These are phyloP conservation scores for Rhinella marina DNA, from an alignment of 2,797 vertebrate species.

Conservation along the genomic window DNA sequence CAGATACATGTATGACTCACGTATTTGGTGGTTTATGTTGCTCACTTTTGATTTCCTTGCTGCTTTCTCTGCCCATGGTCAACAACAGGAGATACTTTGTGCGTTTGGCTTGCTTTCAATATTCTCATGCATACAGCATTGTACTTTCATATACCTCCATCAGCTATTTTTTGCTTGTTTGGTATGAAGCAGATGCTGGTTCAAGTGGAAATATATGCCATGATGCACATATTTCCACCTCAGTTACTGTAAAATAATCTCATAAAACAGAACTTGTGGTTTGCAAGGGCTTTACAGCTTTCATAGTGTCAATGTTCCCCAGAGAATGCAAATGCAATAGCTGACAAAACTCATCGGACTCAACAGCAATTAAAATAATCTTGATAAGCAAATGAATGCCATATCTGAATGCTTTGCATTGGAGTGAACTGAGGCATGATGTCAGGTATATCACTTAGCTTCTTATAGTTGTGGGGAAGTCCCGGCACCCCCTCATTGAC, in stretches of 20 bases:
- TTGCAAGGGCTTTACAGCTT: slow-evolving; percentile 66
- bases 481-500: too few species aligned
- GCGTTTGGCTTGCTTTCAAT: not conserved
- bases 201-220: slow-evolving; percentile 77
- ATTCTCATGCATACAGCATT: slow-evolving; percentile 1
- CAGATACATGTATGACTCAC: not conserved
- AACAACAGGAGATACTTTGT: not conserved
- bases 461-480: not conserved
- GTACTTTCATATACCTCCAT: not conserved
- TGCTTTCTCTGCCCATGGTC: slow-evolving; percentile 5
- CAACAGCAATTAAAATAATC: not conserved
- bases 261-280: slow-evolving; percentile 72
- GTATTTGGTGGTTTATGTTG: not conserved
- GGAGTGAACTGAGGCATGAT: not conserved
- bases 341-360: not conserved
- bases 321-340: slow-evolving; percentile 43
- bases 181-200: slow-evolving; percentile 74
- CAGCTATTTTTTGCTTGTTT: slow-evolving; percentile 16
- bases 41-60: slow-evolving; percentile 22
- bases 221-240: slow-evolving; percentile 60
- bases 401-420: not conserved
- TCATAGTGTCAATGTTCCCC: slow-evolving; percentile 24
- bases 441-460: not conserved
- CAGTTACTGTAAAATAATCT: slow-evolving; percentile 73
- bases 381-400: not conserved